phyloP scores from a whole-genome alignment of 2,797 vertebrate genomes.

The Galago senegalensis region DNA sequence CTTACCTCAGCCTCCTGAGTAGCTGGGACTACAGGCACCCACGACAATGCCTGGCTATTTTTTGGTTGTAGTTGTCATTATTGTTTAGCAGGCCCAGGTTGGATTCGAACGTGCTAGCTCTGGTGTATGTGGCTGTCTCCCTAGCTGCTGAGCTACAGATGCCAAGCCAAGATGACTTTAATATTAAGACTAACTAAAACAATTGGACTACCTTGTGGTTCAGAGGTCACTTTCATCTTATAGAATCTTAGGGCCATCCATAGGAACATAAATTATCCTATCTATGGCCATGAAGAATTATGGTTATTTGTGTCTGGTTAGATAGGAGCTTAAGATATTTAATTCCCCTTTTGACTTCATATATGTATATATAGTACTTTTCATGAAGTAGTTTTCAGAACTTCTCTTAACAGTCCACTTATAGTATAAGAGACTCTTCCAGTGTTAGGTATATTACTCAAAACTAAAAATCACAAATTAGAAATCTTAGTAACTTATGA shows the following conservation, averaged over 20 bases:
- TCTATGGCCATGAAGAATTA: not conserved
- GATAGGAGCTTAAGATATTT: not conserved
- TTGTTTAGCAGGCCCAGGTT: no score
- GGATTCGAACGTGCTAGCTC: no score
- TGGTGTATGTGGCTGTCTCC: no score
- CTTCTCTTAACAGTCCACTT: slow-evolving; percentile 25
- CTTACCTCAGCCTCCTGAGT: no score
- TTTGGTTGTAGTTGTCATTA: no score
- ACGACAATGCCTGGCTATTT: no score
- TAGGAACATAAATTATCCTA: not conserved
- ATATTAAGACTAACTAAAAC: not conserved
- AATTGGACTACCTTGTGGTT: not conserved
- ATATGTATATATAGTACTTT: slow-evolving; percentile 7
- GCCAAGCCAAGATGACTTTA: not conserved
- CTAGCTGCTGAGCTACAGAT: no score
- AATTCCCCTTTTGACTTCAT: slow-evolving; percentile 19
- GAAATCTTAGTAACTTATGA: not conserved
- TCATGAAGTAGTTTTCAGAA: slow-evolving; percentile 54
- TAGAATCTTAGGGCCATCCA: not conserved
- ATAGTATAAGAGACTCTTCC: not conserved
- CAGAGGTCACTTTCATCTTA: not conserved
- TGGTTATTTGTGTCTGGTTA: slow-evolving; percentile 38
- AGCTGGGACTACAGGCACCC: no score
- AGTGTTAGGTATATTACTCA: slow-evolving; percentile 37
- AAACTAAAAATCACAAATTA: slow-evolving; percentile 31